Evolutionary conservation across 1,140 invertebrate genomes (phyloP).

Genomic region (Drosophila leontia): DNA sequence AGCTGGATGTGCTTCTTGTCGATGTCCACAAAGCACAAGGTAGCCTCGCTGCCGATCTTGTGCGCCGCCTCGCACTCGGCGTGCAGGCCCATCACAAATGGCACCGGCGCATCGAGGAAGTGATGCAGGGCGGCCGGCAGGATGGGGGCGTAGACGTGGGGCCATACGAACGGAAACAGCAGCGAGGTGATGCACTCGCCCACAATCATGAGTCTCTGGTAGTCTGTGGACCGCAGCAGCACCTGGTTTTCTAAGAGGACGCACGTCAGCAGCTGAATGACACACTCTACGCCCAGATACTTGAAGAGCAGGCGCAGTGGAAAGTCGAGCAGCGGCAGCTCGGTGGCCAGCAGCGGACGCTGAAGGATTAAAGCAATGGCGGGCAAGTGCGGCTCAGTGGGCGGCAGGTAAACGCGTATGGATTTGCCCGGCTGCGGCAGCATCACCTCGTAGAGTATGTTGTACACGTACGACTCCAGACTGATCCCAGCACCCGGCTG

Average conservation of each 20-base stretch:
- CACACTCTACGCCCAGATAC: constrained; percentile 94
- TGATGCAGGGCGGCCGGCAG: constrained; percentile 97
- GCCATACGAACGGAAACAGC: constrained; percentile 98
- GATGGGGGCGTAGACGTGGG: constrained; percentile 99
- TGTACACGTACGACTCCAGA: constrained; percentile 97
- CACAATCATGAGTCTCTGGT: constrained; percentile 97
- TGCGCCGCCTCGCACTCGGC: constrained; percentile 86
- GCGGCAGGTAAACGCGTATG: constrained; percentile 92
- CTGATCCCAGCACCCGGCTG: constrained; percentile 90
- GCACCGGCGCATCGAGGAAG: constrained; percentile 99
- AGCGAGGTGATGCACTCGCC: constrained; percentile 96
- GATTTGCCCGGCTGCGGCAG: constrained; percentile 94
- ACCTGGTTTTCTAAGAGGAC: constrained; percentile 98
- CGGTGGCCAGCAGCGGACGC: constrained; percentile 89
- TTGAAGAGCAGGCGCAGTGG: constrained; percentile 94
- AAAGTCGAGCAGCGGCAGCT: constrained; percentile 97
- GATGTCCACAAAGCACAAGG: constrained; percentile 98
- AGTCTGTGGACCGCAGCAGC: constrained; percentile 96
- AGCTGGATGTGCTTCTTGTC: constrained; percentile 96
- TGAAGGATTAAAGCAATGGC: constrained; percentile 89
- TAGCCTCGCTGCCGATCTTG: constrained; percentile 90
- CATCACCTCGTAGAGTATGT: constrained; percentile 97
- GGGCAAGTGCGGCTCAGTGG: constrained; percentile 89
- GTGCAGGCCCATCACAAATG: constrained; percentile 98
- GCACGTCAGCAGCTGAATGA: constrained; percentile 97